phyloP scores from a whole-genome alignment of 1,140 invertebrate species.

The Drosophila pseudoananassae region DNA sequence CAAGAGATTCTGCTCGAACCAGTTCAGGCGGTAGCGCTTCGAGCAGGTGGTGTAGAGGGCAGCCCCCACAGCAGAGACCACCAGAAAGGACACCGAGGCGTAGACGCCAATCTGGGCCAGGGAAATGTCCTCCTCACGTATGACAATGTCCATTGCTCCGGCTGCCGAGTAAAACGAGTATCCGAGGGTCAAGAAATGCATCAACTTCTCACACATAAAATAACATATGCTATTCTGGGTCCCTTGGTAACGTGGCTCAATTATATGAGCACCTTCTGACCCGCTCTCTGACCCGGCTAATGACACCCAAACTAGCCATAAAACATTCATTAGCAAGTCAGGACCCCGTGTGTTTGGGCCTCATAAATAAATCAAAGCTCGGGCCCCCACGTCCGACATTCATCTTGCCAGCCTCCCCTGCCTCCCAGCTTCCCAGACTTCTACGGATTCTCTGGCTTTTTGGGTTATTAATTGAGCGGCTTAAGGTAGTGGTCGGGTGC shows the following conservation, averaged over 20 bases:
- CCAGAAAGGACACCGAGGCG: conserved; percentile 77
- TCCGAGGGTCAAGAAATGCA: background rate
- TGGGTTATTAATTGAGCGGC: conserved; percentile 70
- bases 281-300: conserved; percentile 35
- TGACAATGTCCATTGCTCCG: conserved; percentile 75
- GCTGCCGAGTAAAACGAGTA: background rate
- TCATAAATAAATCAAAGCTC: conserved; percentile 66
- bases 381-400: conserved; percentile 12
- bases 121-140: conserved; percentile 80
- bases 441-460: conserved; percentile 11
- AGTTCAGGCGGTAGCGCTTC: conserved; percentile 85
- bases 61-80: conserved; percentile 81
- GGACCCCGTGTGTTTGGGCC: conserved; percentile 13
- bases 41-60: conserved; percentile 85
- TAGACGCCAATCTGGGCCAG: conserved; percentile 80
- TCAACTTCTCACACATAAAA: background rate
- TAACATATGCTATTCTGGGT: background rate
- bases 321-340: conserved; percentile 67
- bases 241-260: conserved; percentile 26
- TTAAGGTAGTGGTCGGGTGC: conserved; percentile 38
- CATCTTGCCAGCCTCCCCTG: background rate
- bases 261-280: conserved; percentile 22
- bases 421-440: no score
- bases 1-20: conserved; percentile 85
- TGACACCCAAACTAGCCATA: conserved; percentile 56